Evolutionary conservation across 2,113 vertebrate species (phyloP).

Genomic region (Alosa alosa): DNA sequence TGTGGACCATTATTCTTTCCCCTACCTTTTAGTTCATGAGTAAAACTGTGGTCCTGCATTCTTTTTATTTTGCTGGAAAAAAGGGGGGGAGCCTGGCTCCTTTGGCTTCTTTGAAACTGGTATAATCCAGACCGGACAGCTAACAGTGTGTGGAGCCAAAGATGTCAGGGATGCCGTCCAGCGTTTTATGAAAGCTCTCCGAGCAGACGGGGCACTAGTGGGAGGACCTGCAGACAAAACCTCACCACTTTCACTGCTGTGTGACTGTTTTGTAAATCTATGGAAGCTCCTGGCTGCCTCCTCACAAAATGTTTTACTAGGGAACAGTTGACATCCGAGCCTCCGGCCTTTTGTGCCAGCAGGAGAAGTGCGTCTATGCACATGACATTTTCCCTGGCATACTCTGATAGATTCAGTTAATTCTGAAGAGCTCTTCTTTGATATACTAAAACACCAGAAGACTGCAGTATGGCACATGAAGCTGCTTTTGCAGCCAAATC

Average conservation of each 20-base stretch:
- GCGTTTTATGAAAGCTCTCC: conserved; percentile 13
- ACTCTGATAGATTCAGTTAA: not conserved
- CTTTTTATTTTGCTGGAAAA: not conserved
- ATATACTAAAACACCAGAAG: not conserved
- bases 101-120: not conserved
- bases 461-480: not conserved
- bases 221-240: conserved; percentile 14
- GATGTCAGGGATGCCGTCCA: conserved; percentile 18
- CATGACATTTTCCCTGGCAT: not conserved
- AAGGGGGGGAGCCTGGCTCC: not conserved
- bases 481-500: not conserved
- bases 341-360: not conserved
- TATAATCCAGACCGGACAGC: conserved; percentile 11
- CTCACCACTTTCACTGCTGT: conserved; percentile 15
- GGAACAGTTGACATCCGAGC: not conserved
- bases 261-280: conserved; percentile 16
- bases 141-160: not conserved
- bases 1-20: not conserved
- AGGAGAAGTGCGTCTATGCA: not conserved
- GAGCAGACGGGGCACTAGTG: not conserved
- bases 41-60: not conserved
- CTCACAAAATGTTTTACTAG: conserved; percentile 9
- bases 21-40: not conserved
- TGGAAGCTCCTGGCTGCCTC: not conserved
- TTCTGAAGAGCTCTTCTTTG: not conserved